phyloP scores from a whole-genome alignment of 2,888 invertebrate species.

The Agonopterix heracliana region DNA sequence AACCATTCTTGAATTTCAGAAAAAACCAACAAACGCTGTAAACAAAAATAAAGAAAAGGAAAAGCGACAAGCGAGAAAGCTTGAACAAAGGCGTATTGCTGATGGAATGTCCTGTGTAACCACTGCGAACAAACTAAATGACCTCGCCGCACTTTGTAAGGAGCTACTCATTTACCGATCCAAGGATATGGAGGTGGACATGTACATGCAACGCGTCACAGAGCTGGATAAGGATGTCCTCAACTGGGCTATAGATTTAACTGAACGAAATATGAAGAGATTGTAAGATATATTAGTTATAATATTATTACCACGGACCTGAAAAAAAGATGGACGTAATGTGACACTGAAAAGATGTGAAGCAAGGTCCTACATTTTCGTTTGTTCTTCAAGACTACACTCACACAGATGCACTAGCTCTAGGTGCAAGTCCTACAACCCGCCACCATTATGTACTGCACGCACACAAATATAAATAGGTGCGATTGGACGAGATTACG shows the following conservation, averaged over 20 bases:
- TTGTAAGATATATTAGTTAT: slow-evolving; percentile 71
- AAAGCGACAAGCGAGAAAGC: slow-evolving; percentile 77
- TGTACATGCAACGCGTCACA: slow-evolving; percentile 76
- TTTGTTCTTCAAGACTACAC: too few species aligned
- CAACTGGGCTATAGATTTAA: slow-evolving; percentile 84
- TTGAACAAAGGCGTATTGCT: slow-evolving; percentile 76
- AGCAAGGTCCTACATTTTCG: too few species aligned
- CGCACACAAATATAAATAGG: too few species aligned
- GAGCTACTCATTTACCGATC: slow-evolving; percentile 78
- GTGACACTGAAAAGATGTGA: too few species aligned
- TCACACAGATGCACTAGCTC: too few species aligned
- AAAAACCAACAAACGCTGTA: slow-evolving; percentile 55
- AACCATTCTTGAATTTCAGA: slow-evolving; percentile 36
- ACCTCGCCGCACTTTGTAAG: slow-evolving; percentile 77
- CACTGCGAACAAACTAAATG: slow-evolving; percentile 75
- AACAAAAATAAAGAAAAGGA: slow-evolving; percentile 78
- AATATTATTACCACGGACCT: too few species aligned
- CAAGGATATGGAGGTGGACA: slow-evolving; percentile 75
- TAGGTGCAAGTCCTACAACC: too few species aligned
- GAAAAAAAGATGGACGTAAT: too few species aligned
- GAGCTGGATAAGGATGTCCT: slow-evolving; percentile 74
- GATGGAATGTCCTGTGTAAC: slow-evolving; percentile 77
- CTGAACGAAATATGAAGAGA: slow-evolving; percentile 86
- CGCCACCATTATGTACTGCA: too few species aligned
- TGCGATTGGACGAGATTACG: too few species aligned